Evolutionary conservation across 2,113 vertebrate species (phyloP).

Genomic region (Dryoscopus gambensis): DNA sequence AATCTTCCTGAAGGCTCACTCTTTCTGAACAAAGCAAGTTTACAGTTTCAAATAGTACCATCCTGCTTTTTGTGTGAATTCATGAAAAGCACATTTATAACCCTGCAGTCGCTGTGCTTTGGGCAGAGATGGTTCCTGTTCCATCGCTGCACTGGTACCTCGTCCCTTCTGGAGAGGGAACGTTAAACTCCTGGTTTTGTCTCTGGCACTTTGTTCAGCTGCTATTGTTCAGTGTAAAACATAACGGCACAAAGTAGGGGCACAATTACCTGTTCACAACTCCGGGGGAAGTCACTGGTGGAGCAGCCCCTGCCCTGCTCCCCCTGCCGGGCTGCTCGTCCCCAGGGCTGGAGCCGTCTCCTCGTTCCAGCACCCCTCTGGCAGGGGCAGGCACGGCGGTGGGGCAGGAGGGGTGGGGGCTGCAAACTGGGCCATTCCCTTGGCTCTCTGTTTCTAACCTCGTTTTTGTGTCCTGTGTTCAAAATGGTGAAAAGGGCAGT

Average conservation of each 20-base stretch:
- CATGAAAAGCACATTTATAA: not conserved
- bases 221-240: constrained; percentile 36
- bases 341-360: not conserved
- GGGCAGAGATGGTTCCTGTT: constrained; percentile 26
- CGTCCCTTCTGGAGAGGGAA: constrained; percentile 17
- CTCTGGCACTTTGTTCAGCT: constrained; percentile 34
- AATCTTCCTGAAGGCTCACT: constrained; percentile 58
- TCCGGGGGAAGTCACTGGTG: not conserved
- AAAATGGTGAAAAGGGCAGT: not conserved
- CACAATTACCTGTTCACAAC: constrained; percentile 14
- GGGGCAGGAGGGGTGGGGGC: not conserved
- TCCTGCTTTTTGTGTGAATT: constrained; percentile 25
- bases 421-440: not conserved
- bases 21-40: constrained; percentile 68
- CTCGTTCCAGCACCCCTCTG: not conserved
- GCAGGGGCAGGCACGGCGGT: not conserved
- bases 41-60: not conserved
- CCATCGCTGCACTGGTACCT: not conserved
- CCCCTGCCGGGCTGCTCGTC: not conserved
- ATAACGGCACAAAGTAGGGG: constrained; percentile 41
- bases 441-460: not conserved
- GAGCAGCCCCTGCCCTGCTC: not conserved
- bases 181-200: not conserved
- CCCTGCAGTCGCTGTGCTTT: not conserved
- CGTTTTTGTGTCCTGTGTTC: not conserved